These are phyloP conservation scores for Callopanchax toddi DNA, from an alignment of 2,113 vertebrate species.

Conservation along the genomic window DNA sequence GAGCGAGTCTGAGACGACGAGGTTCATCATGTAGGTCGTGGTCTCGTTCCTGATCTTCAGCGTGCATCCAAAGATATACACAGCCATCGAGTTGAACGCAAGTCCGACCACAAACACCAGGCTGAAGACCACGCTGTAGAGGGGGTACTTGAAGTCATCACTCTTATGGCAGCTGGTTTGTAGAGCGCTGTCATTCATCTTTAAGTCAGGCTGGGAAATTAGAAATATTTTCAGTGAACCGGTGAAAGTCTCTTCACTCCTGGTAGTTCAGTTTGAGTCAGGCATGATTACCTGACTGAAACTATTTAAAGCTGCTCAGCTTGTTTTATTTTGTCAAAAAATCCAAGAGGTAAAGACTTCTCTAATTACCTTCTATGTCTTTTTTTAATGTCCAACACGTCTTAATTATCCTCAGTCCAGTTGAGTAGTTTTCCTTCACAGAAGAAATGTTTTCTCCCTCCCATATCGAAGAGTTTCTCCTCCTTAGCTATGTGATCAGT, in stretches of 20 bases:
- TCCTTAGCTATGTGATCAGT: conserved; percentile 15
- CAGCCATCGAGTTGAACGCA: conserved; percentile 87
- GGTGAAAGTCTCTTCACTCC: background rate
- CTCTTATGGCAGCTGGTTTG: conserved; percentile 80
- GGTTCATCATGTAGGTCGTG: conserved; percentile 97
- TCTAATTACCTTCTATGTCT: conserved; percentile 32
- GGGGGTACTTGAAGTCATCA: conserved; percentile 92
- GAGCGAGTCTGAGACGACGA: conserved; percentile 92
- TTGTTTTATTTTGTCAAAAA: background rate
- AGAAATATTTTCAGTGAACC: background rate
- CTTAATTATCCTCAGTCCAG: background rate
- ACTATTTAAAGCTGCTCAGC: background rate
- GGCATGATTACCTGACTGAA: background rate
- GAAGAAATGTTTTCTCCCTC: conserved; percentile 16
- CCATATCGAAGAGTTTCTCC: conserved; percentile 14
- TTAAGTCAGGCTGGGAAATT: conserved; percentile 23
- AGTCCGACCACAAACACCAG: conserved; percentile 93
- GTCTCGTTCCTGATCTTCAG: conserved; percentile 93
- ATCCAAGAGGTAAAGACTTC: background rate
- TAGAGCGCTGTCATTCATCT: conserved; percentile 61
- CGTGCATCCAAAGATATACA: conserved; percentile 90
- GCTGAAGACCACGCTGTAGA: conserved; percentile 90
- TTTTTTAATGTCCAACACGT: conserved; percentile 24
- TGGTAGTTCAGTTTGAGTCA: background rate
- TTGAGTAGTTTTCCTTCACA: background rate